These are phyloP conservation scores for Urocitellus parryii DNA, from an alignment of 2,113 vertebrate species.

Conservation along the genomic window DNA sequence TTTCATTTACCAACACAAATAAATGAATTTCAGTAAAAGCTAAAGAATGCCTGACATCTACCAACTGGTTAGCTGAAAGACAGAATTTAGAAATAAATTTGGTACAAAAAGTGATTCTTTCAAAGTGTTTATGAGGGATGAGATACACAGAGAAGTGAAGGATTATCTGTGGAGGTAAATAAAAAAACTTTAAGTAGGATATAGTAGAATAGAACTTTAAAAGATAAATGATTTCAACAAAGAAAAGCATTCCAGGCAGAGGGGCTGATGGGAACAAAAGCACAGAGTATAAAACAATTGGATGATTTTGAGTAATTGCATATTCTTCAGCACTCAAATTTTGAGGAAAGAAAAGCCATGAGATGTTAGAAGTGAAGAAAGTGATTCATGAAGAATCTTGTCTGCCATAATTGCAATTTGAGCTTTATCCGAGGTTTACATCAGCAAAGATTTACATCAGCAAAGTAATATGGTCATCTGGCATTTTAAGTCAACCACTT, in stretches of 20 bases:
- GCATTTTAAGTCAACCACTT: conserved; percentile 32
- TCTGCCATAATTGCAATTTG: background rate
- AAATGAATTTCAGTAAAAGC: conserved; percentile 28
- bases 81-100: background rate
- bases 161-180: background rate
- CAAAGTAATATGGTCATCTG: background rate
- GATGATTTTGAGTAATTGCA: background rate
- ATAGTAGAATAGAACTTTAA: background rate
- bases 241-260: background rate
- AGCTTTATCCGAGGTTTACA: background rate
- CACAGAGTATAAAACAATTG: background rate
- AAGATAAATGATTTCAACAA: background rate
- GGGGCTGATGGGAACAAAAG: background rate
- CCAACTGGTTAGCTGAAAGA: background rate
- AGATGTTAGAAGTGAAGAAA: background rate
- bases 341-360: background rate
- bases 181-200: background rate
- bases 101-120: background rate
- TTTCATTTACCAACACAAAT: background rate
- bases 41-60: conserved; percentile 7
- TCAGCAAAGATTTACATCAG: background rate
- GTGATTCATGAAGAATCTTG: background rate
- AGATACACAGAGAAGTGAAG: background rate
- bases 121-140: background rate
- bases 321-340: background rate